Percentiles rank a stretch among this genome's conserved stretches.
phyloP scores from a whole-genome alignment of 2,888 invertebrate species.

The Andrena dorsata region DNA sequence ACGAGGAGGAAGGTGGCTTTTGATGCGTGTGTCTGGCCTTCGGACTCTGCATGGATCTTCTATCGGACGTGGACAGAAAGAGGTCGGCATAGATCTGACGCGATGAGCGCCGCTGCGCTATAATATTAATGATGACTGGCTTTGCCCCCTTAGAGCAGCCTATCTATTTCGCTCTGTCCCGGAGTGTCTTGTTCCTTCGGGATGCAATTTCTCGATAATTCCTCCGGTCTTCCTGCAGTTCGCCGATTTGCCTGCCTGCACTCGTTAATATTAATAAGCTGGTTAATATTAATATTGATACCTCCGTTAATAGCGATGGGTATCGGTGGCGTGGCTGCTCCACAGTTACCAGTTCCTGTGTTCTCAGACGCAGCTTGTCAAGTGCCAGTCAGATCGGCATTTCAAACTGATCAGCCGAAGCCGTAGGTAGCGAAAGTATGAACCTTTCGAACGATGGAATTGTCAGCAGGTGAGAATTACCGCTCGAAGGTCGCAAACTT shows the following conservation, averaged over 20 bases:
- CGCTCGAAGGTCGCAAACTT: too few species aligned
- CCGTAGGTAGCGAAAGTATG: too few species aligned
- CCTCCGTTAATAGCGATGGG: conserved; percentile 47
- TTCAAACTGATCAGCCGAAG: too few species aligned
- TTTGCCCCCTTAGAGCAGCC: conserved; percentile 65
- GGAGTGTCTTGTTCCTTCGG: conserved; percentile 65
- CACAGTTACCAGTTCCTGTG: conserved; percentile 17
- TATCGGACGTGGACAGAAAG: conserved; percentile 76
- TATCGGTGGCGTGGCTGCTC: conserved; percentile 40
- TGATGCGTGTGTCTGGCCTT: conserved; percentile 71
- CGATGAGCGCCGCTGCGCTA: conserved; percentile 79
- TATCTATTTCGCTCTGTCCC: conserved; percentile 67
- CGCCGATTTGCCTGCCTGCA: conserved; percentile 23
- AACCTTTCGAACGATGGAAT: too few species aligned
- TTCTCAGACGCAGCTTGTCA: not conserved
- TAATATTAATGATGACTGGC: conserved; percentile 83
- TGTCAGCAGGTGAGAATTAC: too few species aligned
- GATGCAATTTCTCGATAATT: conserved; percentile 72
- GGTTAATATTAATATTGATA: conserved; percentile 62
- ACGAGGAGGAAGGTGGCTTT: conserved; percentile 63
- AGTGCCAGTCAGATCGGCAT: not conserved
- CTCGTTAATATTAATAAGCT: conserved; percentile 61
- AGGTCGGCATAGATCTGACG: conserved; percentile 83
- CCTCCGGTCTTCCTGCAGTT: conserved; percentile 17
- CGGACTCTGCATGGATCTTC: conserved; percentile 68